Evolutionary conservation across 2,113 vertebrate species (phyloP).

Genomic region (Carassius carassius): DNA sequence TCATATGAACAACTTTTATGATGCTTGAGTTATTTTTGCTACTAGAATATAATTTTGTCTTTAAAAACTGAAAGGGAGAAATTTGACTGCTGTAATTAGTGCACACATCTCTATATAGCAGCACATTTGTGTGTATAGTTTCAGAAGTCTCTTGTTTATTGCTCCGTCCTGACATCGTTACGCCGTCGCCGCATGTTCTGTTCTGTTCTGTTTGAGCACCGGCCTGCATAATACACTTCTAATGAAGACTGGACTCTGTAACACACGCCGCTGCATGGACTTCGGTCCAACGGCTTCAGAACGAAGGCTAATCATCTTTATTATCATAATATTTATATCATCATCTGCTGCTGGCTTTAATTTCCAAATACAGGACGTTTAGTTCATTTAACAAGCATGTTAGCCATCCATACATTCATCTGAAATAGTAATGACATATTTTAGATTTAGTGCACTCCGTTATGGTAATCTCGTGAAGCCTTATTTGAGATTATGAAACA

Average conservation of each 20-base stretch:
- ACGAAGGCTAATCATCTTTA: not conserved
- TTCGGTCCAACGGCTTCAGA: too few relatives aligned
- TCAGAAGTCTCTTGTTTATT: not conserved
- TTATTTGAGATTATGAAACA: not conserved
- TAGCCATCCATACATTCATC: not conserved
- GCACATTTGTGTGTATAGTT: not conserved
- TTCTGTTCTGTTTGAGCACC: slow-evolving; percentile 34
- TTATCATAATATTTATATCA: not conserved
- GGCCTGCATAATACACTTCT: slow-evolving; percentile 26
- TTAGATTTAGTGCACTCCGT: not conserved
- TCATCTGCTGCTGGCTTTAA: not conserved
- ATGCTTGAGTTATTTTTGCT: not conserved
- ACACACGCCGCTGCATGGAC: not conserved
- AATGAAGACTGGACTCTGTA: slow-evolving; percentile 3
- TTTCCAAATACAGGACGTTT: not conserved
- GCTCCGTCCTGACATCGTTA: not conserved
- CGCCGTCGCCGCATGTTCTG: not conserved
- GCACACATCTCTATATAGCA: not conserved
- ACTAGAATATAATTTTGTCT: not conserved
- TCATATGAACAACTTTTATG: not conserved
- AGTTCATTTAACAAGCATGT: not conserved
- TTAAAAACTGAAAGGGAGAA: not conserved
- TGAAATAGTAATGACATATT: not conserved
- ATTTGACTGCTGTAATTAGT: not conserved
- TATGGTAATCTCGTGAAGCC: not conserved